Evolutionary conservation across 2,113 vertebrate species (phyloP).

Genomic region (Leucoraja erinaceus): DNA sequence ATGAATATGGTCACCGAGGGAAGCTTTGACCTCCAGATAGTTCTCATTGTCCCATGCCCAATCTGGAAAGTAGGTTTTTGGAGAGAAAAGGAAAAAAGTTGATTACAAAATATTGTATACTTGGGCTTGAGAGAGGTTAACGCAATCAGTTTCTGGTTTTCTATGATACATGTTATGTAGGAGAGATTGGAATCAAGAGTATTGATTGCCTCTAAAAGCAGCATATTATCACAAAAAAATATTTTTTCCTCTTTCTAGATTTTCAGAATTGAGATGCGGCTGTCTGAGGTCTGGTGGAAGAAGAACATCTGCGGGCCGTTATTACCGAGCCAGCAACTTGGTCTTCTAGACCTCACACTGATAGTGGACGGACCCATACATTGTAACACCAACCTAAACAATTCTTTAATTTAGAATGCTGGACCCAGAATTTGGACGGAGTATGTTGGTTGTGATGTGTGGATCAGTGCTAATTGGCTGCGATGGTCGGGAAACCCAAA

Average conservation of each 20-base stretch:
- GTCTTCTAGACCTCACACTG: background rate
- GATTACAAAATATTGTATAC: background rate
- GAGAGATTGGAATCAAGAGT: background rate
- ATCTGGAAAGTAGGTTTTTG: background rate
- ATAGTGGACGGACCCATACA: background rate
- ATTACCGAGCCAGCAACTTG: background rate
- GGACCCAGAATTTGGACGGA: background rate
- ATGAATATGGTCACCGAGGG: background rate
- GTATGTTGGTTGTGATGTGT: background rate
- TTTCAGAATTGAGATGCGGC: background rate
- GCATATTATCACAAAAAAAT: background rate
- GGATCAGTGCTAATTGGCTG: no score
- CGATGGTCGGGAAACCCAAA: no score
- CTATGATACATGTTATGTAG: no score
- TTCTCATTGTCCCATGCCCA: background rate
- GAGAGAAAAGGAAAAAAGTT: background rate
- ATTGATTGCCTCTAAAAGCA: background rate
- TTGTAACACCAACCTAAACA: background rate
- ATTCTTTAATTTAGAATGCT: background rate
- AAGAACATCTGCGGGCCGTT: background rate
- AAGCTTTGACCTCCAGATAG: background rate
- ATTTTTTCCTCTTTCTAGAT: background rate
- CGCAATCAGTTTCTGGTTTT: background rate
- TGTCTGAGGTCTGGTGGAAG: background rate
- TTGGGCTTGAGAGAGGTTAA: background rate